Evolutionary conservation across 1,140 invertebrate genomes (phyloP).

Genomic region (Drosophila kepulauana): DNA sequence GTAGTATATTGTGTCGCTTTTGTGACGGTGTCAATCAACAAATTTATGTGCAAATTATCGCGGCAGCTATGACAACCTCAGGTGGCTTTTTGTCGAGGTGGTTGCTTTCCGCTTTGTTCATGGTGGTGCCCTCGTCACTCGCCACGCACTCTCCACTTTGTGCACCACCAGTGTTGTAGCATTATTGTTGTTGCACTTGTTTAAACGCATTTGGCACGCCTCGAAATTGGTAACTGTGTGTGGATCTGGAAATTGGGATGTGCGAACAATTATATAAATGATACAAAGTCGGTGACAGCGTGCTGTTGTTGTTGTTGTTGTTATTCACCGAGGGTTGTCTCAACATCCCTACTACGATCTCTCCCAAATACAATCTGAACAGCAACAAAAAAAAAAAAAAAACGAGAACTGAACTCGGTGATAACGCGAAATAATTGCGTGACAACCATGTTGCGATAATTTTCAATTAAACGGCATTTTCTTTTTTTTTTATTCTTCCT

Average conservation of each 20-base stretch:
- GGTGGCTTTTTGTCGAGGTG: constrained; percentile 49
- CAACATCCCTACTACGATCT: background rate
- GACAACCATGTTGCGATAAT: constrained; percentile 84
- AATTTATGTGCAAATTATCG: constrained; percentile 70
- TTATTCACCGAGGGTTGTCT: constrained; percentile 38
- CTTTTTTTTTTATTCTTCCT: constrained; percentile 29
- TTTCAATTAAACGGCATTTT: constrained; percentile 84
- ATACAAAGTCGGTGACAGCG: constrained; percentile 44
- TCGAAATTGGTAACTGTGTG: constrained; percentile 15
- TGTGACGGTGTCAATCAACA: constrained; percentile 49
- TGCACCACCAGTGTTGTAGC: constrained; percentile 3
- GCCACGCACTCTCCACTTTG: too few species aligned
- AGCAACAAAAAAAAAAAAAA: background rate
- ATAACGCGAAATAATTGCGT: constrained; percentile 84
- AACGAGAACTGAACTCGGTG: constrained; percentile 45
- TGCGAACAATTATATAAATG: constrained; percentile 67
- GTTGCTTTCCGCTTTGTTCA: constrained; percentile 29
- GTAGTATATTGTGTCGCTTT: constrained; percentile 16
- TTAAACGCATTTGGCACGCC: constrained; percentile 70
- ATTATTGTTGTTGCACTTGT: constrained; percentile 62
- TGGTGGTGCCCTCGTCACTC: too few species aligned
- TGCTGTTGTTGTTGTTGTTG: background rate
- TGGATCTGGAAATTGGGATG: constrained; percentile 20
- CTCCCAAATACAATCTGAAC: background rate
- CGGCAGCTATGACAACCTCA: constrained; percentile 75